Base-by-base conservation (phyloP, 2,797 vertebrate genomes). In the Chaunax sp. region DNA sequence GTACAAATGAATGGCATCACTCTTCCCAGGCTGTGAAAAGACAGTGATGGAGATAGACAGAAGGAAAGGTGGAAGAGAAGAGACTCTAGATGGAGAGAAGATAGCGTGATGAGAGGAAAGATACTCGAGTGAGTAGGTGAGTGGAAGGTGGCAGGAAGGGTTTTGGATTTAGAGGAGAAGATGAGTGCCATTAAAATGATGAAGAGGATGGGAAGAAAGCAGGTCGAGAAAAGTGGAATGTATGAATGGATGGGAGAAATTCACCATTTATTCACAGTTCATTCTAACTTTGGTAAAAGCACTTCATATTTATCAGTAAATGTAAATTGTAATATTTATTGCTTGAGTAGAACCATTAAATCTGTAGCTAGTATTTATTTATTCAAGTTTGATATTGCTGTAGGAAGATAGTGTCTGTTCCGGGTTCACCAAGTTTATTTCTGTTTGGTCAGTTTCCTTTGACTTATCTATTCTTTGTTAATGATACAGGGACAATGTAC, bases 171-270 rank as follows among this genome's bases (percentile, higher is more conserved):
- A 25, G 63, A 66, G 57, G 64, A 72, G 72, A 72, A 4, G 49
- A 84, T 45, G 54, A 69, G 73, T 71, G 69, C 69, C 67, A 68
- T 83, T 85, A 81, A 82, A 80, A 66, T 86, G 84, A 84, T 86
- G 80, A 77, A 89, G 82, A 68, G 68, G 64, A 80, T 45, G 55
- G 49, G 46, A 63, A 58, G 40, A 49, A 51, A 52, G 56, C 60
- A 47, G 53, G 18, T 54, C 6, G 40, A 64, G 60, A 52, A 64
- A 63, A 64, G 53, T 69, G 68, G 59, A 76, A 66, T 54, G 62
- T 37, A 62, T 57, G 52, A 53, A 20, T 26, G 22, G 51, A 54
- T 2, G 43, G 20, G 9, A 4, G 35, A 12, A 12, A 37, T 37
- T 40, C 14, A 40, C 38, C 14, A 40, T 40, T 66, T 71, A 52